phyloP scores from a whole-genome alignment of 2,113 vertebrate genomes.

The Syrmaticus mikado region DNA sequence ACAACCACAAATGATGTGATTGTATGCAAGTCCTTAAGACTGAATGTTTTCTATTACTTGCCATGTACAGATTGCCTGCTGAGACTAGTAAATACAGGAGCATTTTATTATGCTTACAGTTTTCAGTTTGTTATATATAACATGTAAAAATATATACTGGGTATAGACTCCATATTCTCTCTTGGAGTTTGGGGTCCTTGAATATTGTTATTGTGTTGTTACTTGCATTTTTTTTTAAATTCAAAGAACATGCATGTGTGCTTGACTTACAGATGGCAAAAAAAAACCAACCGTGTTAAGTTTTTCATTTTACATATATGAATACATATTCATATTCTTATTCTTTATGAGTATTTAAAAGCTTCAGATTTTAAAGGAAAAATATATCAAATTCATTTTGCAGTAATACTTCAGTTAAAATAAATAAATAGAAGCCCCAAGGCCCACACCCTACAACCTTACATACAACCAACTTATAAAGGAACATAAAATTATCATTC shows the following conservation, averaged over 20 bases:
- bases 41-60: neutral
- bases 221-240: neutral
- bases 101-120: neutral
- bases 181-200: neutral
- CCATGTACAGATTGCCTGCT: neutral
- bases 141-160: neutral
- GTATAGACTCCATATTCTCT: neutral
- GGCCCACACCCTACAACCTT: neutral
- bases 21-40: neutral
- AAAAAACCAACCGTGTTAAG: neutral
- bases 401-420: neutral
- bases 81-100: neutral
- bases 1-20: neutral
- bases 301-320: neutral
- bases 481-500: neutral
- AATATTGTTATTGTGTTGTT: neutral
- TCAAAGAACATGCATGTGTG: neutral
- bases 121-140: neutral
- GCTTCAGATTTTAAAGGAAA: neutral
- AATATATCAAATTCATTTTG: neutral
- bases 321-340: neutral
- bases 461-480: neutral
- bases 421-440: neutral
- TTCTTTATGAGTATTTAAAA: neutral
- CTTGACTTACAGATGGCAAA: neutral